These are phyloP conservation scores for Diloba caeruleocephala DNA, from an alignment of 2,888 invertebrate genomes.

Conservation along the genomic window DNA sequence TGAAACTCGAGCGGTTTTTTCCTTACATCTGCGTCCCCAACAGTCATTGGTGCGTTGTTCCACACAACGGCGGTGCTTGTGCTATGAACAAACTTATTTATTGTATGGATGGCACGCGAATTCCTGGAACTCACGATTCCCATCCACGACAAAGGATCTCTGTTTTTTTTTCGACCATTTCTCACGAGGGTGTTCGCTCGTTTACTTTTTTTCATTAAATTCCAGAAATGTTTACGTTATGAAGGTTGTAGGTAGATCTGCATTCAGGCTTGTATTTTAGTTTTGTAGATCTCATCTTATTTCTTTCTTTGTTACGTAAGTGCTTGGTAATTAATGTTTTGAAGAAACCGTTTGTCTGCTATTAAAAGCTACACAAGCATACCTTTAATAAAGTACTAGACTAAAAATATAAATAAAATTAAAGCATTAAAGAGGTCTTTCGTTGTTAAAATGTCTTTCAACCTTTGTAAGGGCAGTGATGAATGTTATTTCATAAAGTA, in stretches of 20 bases:
- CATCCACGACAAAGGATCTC: constrained; percentile 77
- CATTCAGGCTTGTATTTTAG: constrained; percentile 32
- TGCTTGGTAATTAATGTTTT: constrained; percentile 17
- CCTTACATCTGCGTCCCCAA: constrained; percentile 32
- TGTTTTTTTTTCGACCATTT: constrained; percentile 73
- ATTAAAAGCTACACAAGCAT: no score
- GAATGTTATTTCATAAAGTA: constrained; percentile 74
- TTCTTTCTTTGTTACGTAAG: constrained; percentile 29
- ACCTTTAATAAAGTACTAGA: no score
- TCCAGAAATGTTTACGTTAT: constrained; percentile 82
- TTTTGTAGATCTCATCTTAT: constrained; percentile 19
- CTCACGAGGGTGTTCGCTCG: constrained; percentile 79
- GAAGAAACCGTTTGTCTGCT: constrained; percentile 7
- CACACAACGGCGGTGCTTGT: constrained; percentile 67
- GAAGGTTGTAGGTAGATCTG: constrained; percentile 73
- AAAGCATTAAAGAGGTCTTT: constrained; percentile 11
- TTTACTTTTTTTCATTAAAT: constrained; percentile 78
- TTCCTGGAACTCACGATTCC: constrained; percentile 84
- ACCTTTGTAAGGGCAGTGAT: constrained; percentile 64
- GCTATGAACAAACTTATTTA: constrained; percentile 67
- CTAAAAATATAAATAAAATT: not conserved
- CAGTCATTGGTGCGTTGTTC: constrained; percentile 47
- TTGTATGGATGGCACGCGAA: constrained; percentile 84
- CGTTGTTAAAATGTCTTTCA: constrained; percentile 33
- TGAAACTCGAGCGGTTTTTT: constrained; percentile 49